Evolutionary conservation across 2,797 vertebrate species (phyloP).

Genomic region (Craterocephalus amniculus): DNA sequence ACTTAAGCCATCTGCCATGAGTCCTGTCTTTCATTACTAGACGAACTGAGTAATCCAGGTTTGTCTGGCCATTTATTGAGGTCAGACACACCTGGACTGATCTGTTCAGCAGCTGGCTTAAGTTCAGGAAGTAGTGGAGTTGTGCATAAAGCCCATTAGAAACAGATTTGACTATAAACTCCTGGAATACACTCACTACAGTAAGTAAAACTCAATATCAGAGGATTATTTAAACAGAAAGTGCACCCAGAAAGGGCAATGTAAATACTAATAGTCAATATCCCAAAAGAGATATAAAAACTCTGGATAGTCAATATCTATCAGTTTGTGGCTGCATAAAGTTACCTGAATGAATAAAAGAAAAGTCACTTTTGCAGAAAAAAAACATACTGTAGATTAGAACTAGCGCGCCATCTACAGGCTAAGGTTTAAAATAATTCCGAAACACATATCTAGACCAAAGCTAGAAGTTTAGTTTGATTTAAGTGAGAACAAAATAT

Average conservation of each 20-base stretch:
- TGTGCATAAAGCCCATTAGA: too few relatives aligned
- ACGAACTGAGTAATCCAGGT: too few relatives aligned
- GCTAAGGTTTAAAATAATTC: background rate
- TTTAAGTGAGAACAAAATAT: background rate
- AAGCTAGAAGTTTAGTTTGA: background rate
- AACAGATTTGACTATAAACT: conserved; percentile 32
- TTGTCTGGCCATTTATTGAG: too few relatives aligned
- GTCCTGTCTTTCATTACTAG: too few relatives aligned
- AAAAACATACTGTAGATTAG: background rate
- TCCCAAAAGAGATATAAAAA: background rate
- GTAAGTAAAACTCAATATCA: background rate
- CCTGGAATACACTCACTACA: background rate
- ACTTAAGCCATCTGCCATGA: too few relatives aligned
- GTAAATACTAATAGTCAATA: background rate
- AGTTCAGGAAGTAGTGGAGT: too few relatives aligned
- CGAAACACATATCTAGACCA: background rate
- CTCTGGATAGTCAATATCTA: background rate
- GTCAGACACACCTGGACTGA: too few relatives aligned
- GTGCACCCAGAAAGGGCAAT: background rate
- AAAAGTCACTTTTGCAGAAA: background rate
- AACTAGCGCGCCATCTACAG: conserved; percentile 60
- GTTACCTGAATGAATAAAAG: background rate
- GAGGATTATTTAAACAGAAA: background rate
- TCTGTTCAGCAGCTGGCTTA: too few relatives aligned
- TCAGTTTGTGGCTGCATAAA: background rate